A percentile compares a stretch with the other conserved stretches of the same genome.
Evolutionary conservation across 1,140 invertebrate species (phyloP).

Genomic region (Nebria ingens): DNA sequence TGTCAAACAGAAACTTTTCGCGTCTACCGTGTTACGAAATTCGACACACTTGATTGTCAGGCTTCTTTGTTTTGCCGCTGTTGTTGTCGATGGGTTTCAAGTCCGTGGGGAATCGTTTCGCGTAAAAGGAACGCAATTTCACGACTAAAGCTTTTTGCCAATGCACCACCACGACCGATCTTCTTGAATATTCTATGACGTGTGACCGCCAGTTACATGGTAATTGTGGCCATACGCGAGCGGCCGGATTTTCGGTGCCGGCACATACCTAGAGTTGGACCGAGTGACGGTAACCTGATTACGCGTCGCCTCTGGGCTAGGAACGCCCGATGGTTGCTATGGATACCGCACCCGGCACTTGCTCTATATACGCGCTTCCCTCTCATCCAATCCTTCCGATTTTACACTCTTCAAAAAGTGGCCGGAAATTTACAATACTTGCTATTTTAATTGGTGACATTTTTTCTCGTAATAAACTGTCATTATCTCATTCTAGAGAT

Average conservation of each 20-base stretch:
- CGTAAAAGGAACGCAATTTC: not conserved
- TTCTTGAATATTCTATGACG: not conserved
- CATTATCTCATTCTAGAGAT: too few species aligned
- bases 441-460: too few species aligned
- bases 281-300: constrained; percentile 1
- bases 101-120: not conserved
- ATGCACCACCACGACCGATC: not conserved
- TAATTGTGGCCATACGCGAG: not conserved
- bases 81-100: not conserved
- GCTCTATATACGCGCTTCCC: not conserved
- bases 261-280: not conserved
- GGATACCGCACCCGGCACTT: not conserved
- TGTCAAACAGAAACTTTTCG: too few species aligned
- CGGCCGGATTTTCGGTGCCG: not conserved
- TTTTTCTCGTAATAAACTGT: too few species aligned
- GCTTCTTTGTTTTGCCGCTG: not conserved
- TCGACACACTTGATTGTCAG: not conserved
- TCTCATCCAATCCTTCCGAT: not conserved
- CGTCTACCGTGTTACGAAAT: not conserved
- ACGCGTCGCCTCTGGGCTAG: constrained; percentile 1
- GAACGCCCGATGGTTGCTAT: not conserved
- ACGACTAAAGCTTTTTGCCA: too few species aligned
- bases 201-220: not conserved
- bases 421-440: too few species aligned
- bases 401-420: too few species aligned